A percentile compares a stretch with the other conserved stretches of the same genome.
phyloP scores from a whole-genome alignment of 2,797 vertebrate species.

The Silurus aristotelis region DNA sequence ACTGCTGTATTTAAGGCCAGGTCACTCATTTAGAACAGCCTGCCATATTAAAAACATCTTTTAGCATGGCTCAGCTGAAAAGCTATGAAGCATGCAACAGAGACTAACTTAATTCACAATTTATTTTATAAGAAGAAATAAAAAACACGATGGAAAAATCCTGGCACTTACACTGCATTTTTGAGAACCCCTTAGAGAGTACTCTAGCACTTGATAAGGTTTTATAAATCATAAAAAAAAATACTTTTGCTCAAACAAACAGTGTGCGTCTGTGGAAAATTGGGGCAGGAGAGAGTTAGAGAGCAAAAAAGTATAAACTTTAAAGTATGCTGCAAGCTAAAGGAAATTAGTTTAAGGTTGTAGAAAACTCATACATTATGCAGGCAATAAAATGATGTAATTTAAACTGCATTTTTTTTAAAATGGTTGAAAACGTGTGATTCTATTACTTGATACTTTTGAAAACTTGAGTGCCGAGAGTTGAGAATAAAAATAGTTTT shows the following conservation, averaged over 20 bases:
- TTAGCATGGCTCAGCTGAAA: background rate
- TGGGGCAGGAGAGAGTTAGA: background rate
- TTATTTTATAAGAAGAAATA: background rate
- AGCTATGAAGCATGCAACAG: constrained; percentile 2
- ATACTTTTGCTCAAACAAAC: background rate
- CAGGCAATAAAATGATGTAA: background rate
- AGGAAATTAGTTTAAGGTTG: background rate
- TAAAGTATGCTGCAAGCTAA: background rate
- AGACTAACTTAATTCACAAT: constrained; percentile 25
- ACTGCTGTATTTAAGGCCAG: background rate
- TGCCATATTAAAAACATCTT: constrained; percentile 21
- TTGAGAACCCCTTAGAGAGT: background rate
- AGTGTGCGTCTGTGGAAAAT: background rate
- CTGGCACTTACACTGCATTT: background rate
- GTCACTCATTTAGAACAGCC: background rate
- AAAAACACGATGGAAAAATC: background rate
- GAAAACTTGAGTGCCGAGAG: background rate
- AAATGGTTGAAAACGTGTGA: background rate
- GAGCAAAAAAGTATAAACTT: constrained; percentile 7
- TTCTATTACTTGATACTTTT: background rate
- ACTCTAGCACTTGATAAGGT: background rate
- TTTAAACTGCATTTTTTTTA: background rate
- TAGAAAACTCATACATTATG: background rate
- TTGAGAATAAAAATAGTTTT: background rate
- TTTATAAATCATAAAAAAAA: constrained; percentile 14